Percentiles rank a stretch among this genome's conserved stretches.
Evolutionary conservation across 1,140 invertebrate species (phyloP).

Genomic region (Drosophila nebulosa): DNA sequence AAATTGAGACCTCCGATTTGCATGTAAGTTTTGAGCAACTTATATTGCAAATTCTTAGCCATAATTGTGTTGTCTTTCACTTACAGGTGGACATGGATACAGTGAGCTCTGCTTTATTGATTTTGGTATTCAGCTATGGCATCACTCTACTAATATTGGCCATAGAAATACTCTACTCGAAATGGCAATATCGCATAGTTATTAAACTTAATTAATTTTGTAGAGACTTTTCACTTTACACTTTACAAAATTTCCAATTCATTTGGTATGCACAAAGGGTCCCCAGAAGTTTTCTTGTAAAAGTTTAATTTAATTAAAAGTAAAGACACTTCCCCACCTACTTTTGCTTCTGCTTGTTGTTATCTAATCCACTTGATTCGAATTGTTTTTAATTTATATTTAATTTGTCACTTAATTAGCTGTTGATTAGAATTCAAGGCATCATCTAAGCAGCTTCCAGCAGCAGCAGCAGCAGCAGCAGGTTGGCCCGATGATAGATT

Average conservation of each 20-base stretch:
- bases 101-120: conserved; percentile 81
- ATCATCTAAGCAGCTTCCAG: background rate
- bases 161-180: conserved; percentile 78
- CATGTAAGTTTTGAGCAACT: conserved; percentile 77
- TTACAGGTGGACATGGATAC: conserved; percentile 77
- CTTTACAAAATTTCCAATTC: conserved; percentile 22
- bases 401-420: conserved; percentile 35
- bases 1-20: conserved; percentile 81
- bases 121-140: conserved; percentile 80
- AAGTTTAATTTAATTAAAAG: conserved; percentile 67
- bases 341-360: background rate
- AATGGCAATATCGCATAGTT: conserved; percentile 48
- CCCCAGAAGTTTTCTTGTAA: conserved; percentile 15
- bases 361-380: background rate
- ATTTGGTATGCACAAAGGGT: conserved; percentile 42
- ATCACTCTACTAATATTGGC: conserved; percentile 76
- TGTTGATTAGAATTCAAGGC: conserved; percentile 1
- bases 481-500: background rate
- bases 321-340: background rate
- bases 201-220: conserved; percentile 33
- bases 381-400: conserved; percentile 41
- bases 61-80: background rate
- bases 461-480: too few relatives aligned
- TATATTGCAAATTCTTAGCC: background rate
- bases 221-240: conserved; percentile 36